Percentiles rank a stretch among this genome's conserved stretches.
These are phyloP conservation scores for Agelas oroides DNA, from an alignment of 37 sponge, comb jelly and placozoan species.

Conservation along the genomic window DNA sequence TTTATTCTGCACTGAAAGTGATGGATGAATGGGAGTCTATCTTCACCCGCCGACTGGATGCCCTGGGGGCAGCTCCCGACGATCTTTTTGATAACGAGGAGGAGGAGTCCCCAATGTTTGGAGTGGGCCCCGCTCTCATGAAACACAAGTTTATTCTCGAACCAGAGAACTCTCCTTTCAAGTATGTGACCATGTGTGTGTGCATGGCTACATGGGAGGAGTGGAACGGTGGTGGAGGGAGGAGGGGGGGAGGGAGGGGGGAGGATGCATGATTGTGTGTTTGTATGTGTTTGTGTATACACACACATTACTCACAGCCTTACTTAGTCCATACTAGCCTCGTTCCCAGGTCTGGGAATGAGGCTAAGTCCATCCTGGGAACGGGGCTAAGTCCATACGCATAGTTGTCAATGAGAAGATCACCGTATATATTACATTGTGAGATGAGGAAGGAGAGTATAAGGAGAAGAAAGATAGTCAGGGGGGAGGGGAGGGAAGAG, in stretches of 20 bases:
- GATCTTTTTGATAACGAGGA: slow-evolving; percentile 38
- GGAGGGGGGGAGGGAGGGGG: not conserved
- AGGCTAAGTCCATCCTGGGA: too few relatives aligned
- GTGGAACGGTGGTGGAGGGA: not conserved
- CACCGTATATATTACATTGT: too few relatives aligned
- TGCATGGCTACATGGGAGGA: not conserved
- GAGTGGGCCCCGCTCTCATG: slow-evolving; percentile 62
- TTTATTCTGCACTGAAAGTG: slow-evolving; percentile 65
- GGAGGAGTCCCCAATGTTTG: slow-evolving; percentile 11
- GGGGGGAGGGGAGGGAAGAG: too few relatives aligned
- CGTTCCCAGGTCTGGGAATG: too few relatives aligned
- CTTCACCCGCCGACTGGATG: slow-evolving; percentile 57
- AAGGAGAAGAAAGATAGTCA: too few relatives aligned
- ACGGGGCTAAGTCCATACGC: too few relatives aligned
- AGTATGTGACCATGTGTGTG: slow-evolving; percentile 28
- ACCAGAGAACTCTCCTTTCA: slow-evolving; percentile 82
- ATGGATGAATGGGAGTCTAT: slow-evolving; percentile 81
- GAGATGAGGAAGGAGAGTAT: too few relatives aligned
- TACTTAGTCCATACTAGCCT: too few relatives aligned
- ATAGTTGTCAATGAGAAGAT: too few relatives aligned
- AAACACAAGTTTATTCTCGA: slow-evolving; percentile 86
- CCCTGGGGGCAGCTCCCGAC: slow-evolving; percentile 46
- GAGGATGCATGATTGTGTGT: not conserved
- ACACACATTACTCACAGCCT: not conserved
- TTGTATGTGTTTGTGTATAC: not conserved